phyloP scores from a whole-genome alignment of 2,797 vertebrate species.

The Helicolenus hilgendorfi region DNA sequence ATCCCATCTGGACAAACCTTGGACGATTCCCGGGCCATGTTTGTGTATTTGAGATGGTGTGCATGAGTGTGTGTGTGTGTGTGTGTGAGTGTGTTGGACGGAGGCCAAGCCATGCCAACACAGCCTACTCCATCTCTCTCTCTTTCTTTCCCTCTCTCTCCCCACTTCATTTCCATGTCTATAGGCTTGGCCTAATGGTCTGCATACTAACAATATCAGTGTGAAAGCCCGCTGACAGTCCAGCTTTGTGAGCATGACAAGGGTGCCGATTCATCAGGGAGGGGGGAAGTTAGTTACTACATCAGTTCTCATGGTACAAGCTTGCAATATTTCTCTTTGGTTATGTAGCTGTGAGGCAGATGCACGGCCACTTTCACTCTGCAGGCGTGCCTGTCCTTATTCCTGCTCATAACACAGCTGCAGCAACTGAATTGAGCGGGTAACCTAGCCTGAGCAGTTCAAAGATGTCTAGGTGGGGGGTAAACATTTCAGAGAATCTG shows the following conservation, averaged over 20 bases:
- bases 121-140: slow-evolving; percentile 86
- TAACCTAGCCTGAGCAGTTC: slow-evolving; percentile 27
- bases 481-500: slow-evolving; percentile 50
- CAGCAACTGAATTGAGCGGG: slow-evolving; percentile 38
- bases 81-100: slow-evolving; percentile 65
- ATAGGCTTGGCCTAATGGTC: slow-evolving; percentile 86
- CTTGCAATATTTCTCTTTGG: slow-evolving; percentile 85
- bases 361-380: slow-evolving; percentile 41
- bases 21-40: slow-evolving; percentile 59
- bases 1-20: slow-evolving; percentile 76
- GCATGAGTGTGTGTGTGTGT: slow-evolving; percentile 33
- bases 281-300: slow-evolving; percentile 88
- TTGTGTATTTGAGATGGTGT: slow-evolving; percentile 70
- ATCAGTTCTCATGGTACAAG: slow-evolving; percentile 88
- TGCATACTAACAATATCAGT: slow-evolving; percentile 90
- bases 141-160: slow-evolving; percentile 77
- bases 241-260: slow-evolving; percentile 94
- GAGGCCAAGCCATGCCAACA: slow-evolving; percentile 81
- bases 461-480: slow-evolving; percentile 29
- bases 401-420: slow-evolving; percentile 68
- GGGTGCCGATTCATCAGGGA: slow-evolving; percentile 90
- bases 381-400: slow-evolving; percentile 43
- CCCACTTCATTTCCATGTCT: slow-evolving; percentile 89
- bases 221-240: slow-evolving; percentile 91
- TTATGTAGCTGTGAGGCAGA: slow-evolving; percentile 65